Percentiles rank a stretch among this genome's conserved stretches.
These are phyloP conservation scores for Trachurus trachurus DNA, from an alignment of 2,797 vertebrate species.

Conservation along the genomic window DNA sequence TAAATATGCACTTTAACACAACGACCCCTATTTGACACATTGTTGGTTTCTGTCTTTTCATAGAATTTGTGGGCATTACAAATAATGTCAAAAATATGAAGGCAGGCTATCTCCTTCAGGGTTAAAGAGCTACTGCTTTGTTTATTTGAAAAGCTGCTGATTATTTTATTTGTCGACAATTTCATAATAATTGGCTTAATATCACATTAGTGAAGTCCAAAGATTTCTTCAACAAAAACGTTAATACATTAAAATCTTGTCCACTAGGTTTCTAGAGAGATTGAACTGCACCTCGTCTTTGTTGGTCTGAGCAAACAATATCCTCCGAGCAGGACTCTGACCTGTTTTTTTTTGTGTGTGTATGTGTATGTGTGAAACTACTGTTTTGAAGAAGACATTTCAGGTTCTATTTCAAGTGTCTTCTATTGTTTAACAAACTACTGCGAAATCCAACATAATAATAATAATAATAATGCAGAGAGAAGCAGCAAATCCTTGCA, in stretches of 20 bases:
- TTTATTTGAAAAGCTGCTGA: background rate
- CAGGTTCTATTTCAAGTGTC: background rate
- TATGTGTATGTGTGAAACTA: background rate
- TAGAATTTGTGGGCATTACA: slow-evolving; percentile 1
- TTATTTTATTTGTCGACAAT: background rate
- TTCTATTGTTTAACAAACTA: background rate
- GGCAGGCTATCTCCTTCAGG: background rate
- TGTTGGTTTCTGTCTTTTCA: background rate
- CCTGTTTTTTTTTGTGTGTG: background rate
- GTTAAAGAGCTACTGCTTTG: background rate
- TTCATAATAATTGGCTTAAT: background rate
- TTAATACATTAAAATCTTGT: background rate
- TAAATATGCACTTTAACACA: background rate
- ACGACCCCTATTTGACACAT: background rate
- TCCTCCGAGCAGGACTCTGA: background rate
- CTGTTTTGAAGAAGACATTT: background rate
- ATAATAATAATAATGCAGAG: background rate
- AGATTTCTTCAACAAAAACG: background rate
- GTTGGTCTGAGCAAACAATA: background rate
- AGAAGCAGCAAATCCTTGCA: background rate
- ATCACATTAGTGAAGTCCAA: background rate
- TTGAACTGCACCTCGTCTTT: background rate
- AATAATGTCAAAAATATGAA: background rate
- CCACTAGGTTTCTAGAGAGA: background rate
- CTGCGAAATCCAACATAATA: background rate